Conservation (phyloP, 2,797 vertebrate species). For the Eospalax fontanierii region DNA sequence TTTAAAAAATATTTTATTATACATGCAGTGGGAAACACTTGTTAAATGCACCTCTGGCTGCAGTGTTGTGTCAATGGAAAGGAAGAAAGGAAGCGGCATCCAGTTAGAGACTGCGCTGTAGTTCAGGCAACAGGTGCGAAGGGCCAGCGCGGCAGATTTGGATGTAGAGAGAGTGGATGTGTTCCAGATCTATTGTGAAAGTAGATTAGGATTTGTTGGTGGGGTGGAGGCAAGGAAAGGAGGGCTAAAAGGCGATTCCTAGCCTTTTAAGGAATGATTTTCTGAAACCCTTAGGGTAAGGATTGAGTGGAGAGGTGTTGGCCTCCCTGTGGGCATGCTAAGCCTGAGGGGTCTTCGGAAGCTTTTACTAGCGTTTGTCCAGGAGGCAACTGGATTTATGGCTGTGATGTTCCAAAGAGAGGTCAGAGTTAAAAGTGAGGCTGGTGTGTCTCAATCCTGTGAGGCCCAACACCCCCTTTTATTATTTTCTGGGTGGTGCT, state of each 20-base stretch:
- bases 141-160: neutral
- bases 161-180: neutral
- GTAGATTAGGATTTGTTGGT: slow-evolving; percentile 35
- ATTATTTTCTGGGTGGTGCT: neutral
- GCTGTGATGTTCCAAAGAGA: neutral
- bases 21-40: neutral
- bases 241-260: neutral
- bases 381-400: neutral
- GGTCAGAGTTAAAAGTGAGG: neutral
- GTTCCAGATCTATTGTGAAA: neutral
- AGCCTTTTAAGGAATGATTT: slow-evolving; percentile 21
- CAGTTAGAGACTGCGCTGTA: neutral
- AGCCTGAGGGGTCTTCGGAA: neutral
- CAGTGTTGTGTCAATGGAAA: neutral
- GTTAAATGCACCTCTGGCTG: neutral
- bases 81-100: neutral
- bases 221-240: neutral
- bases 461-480: neutral
- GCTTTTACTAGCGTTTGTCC: neutral
- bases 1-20: slow-evolving; percentile 54
- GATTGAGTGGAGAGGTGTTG: neutral
- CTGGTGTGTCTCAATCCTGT: neutral
- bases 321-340: neutral
- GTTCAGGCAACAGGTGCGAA: neutral
- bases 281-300: neutral